Evolutionary conservation across 2,888 invertebrate species (phyloP), one percentile per base, ranked within the genome.

Genomic region (Xiphydria camelus): DNA sequence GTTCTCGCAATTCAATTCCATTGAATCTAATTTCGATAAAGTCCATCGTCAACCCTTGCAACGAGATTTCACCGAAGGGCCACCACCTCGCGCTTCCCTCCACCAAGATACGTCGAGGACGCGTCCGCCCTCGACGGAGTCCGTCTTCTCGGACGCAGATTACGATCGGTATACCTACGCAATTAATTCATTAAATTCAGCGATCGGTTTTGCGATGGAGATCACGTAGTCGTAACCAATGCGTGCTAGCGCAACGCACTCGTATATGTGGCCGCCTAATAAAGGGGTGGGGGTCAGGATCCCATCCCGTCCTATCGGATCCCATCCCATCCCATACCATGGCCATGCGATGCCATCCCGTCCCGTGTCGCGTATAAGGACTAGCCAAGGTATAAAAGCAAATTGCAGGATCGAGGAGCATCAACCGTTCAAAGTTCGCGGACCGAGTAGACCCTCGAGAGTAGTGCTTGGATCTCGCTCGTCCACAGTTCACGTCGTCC

Each of bases 161-260:
- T 34, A 14, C 47, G 53, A 60, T 62, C 46, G 19, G 29, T 19
- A 31, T 12, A 10, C 20, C 20, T 12, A 51, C 55, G 46, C 61
- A 57, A 68, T 70, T 68, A 68, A 66, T 70, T 63, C 59, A 61
- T 62, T 57, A 59, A 60, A 66, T 66, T 57, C 53, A 60, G 49
- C 41, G 21, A 35, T n/a, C 10, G 17, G 15, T 37, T n/a, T 34
- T 37, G 5, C 26, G 7, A 66, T 55, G 61, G 41, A 45, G 47
- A 60, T 71, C 71, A 71, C 71, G 71, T 71, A 59, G 42, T 48
- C 40, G 49, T 64, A 60, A 61, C 59, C 58, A 59, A 59, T 61
- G 57, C 58, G 58, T 56, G 58, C 49, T 57, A 49, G 57, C 47
- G 54, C 51, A 56, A 59, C 62, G 55, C 38, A 44, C 26, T 33